Conservation (phyloP, 2,113 vertebrate genomes). For the Lonchura striata region DNA sequence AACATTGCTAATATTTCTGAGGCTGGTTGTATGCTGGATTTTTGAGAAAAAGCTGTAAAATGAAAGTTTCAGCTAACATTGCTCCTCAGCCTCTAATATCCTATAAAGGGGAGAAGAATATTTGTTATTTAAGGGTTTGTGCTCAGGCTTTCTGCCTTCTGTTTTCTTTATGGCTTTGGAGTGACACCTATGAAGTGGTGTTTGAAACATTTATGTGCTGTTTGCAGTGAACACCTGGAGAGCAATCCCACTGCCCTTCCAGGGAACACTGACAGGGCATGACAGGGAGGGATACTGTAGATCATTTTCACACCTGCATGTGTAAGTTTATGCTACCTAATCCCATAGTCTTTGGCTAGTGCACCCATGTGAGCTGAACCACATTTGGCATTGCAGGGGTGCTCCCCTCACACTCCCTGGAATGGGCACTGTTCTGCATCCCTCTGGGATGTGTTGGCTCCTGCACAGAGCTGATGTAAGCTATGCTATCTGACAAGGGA, state of each 20-base stretch:
- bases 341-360: background rate
- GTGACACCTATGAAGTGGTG: background rate
- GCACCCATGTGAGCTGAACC: background rate
- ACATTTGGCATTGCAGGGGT: background rate
- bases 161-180: background rate
- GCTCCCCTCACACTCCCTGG: background rate
- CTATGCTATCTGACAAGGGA: background rate
- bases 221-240: background rate
- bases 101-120: background rate
- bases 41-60: constrained; percentile 26
- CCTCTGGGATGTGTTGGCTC: rapidly evolving
- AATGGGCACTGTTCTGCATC: background rate
- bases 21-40: background rate
- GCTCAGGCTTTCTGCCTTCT: background rate
- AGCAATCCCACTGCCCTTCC: background rate
- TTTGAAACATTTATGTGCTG: constrained; percentile 25
- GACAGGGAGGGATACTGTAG: background rate
- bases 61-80: constrained; percentile 2
- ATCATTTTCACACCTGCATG: background rate
- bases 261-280: background rate
- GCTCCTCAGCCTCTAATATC: background rate
- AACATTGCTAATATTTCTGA: constrained; percentile 13
- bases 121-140: background rate
- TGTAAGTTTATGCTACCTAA: background rate
- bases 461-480: background rate